Conservation (phyloP, 1,140 invertebrate genomes). For the Kradibia gibbosae region DNA sequence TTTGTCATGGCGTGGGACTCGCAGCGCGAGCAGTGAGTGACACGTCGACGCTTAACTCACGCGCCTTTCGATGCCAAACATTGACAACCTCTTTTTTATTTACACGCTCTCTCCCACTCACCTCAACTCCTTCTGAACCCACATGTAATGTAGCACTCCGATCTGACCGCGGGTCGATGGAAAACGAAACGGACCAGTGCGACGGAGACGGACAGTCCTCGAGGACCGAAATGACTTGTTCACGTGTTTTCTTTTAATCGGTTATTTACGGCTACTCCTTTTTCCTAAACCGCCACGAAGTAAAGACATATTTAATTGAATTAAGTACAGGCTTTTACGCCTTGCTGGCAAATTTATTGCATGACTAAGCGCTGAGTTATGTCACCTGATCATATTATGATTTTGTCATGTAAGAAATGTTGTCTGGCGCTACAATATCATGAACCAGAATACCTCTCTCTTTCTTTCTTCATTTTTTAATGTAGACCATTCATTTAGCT, state of each 20-base stretch:
- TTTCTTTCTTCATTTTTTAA: not conserved
- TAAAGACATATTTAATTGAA: slow-evolving; percentile 37
- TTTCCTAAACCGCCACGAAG: not conserved
- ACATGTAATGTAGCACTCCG: too few species aligned
- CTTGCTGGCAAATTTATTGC: slow-evolving; percentile 28
- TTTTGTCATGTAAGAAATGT: slow-evolving; percentile 12
- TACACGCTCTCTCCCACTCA: not conserved
- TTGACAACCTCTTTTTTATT: slow-evolving; percentile 26
- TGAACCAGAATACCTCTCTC: not conserved
- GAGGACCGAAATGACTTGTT: slow-evolving; percentile 13
- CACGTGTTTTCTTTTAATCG: slow-evolving; percentile 1
- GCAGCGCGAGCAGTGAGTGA: slow-evolving; percentile 61
- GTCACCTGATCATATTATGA: not conserved
- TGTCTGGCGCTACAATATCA: not conserved
- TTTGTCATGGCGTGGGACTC: slow-evolving; percentile 65
- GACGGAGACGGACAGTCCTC: not conserved
- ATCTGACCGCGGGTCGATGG: too few species aligned
- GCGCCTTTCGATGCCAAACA: slow-evolving; percentile 29
- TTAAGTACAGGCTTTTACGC: slow-evolving; percentile 20
- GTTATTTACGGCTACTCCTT: slow-evolving; percentile 3
- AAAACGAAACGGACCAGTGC: not conserved
- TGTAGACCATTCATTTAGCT: not conserved
- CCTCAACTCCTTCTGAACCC: not conserved
- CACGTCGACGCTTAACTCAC: slow-evolving; percentile 51
- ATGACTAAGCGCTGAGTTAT: slow-evolving; percentile 6